A percentile compares a stretch with the other conserved stretches of the same genome.
Conservation (phyloP, 2,797 vertebrate species). For the Chaetodon trifasciatus region DNA sequence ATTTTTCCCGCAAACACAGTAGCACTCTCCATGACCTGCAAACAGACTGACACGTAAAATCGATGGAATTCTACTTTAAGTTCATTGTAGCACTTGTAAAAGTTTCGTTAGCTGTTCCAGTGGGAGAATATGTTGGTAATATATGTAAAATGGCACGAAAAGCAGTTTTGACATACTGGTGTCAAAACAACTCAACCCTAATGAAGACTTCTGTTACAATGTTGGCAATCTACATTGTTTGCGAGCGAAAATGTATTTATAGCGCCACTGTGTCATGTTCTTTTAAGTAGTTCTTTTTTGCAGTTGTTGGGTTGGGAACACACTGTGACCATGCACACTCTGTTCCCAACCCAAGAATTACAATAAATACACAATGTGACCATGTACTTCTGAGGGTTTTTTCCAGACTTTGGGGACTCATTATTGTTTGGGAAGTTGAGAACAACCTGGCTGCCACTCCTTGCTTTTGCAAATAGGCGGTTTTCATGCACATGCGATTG, state of each 20-base stretch:
- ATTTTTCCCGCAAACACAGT: not conserved
- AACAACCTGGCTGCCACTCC: slow-evolving; percentile 22
- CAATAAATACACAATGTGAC: slow-evolving; percentile 2
- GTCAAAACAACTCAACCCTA: not conserved
- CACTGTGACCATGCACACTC: slow-evolving; percentile 24
- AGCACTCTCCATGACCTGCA: not conserved
- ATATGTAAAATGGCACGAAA: not conserved
- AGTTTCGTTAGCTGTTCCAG: not conserved
- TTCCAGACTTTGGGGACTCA: slow-evolving; percentile 6
- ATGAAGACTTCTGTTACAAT: slow-evolving; percentile 4
- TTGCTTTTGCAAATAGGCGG: not conserved
- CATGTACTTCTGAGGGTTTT: not conserved
- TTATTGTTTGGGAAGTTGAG: slow-evolving; percentile 37
- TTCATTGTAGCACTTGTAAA: not conserved
- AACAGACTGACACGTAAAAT: not conserved
- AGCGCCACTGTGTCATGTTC: not conserved
- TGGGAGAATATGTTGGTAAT: not conserved
- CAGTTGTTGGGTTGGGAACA: slow-evolving; percentile 17
- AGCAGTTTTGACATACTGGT: not conserved
- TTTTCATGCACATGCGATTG: not conserved
- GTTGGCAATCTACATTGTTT: not conserved
- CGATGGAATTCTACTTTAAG: not conserved
- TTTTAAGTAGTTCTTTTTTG: slow-evolving; percentile 8
- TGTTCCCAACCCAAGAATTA: slow-evolving; percentile 22
- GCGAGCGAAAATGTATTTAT: not conserved